Percentiles rank a stretch among this genome's conserved stretches.
Conservation (phyloP, 2,797 vertebrate genomes). For the Phylloscopus collybita region DNA sequence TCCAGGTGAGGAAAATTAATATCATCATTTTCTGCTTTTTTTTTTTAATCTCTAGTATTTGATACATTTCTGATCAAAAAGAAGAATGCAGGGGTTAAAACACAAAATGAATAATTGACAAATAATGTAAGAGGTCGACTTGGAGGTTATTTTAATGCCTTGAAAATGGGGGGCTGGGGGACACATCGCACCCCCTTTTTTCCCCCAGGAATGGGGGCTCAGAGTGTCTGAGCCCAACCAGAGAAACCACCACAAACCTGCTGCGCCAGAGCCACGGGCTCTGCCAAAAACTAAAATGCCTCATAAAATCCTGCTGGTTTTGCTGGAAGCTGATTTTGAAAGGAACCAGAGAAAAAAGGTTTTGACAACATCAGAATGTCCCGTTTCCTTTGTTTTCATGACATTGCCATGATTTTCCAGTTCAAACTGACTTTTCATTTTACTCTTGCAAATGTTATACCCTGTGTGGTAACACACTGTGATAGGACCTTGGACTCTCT, state of each 20-base stretch:
- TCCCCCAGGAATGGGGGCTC: fast-evolving
- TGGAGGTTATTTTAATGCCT: not conserved
- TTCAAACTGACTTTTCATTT: slow-evolving; percentile 9
- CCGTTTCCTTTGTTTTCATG: slow-evolving; percentile 25
- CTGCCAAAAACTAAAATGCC: slow-evolving; percentile 15
- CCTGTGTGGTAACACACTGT: not conserved
- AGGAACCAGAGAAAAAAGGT: slow-evolving; percentile 21
- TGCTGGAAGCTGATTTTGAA: slow-evolving; percentile 54
- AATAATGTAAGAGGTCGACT: fast-evolving
- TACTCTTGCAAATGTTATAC: not conserved
- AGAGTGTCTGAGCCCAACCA: not conserved
- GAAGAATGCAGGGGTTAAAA: not conserved
- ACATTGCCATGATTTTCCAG: slow-evolving; percentile 30
- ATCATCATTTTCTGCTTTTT: not conserved
- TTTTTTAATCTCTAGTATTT: not conserved
- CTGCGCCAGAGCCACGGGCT: not conserved
- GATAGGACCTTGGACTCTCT: slow-evolving; percentile 8
- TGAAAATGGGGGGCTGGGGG: not conserved
- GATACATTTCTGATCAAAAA: not conserved
- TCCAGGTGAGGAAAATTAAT: not conserved
- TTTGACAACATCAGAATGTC: slow-evolving; percentile 48
- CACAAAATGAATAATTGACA: not conserved
- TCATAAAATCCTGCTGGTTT: slow-evolving; percentile 45
- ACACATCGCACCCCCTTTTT: not conserved
- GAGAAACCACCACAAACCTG: not conserved